Evolutionary conservation across 1,140 invertebrate genomes (phyloP).

Genomic region (Dolichoris vasculosae): DNA sequence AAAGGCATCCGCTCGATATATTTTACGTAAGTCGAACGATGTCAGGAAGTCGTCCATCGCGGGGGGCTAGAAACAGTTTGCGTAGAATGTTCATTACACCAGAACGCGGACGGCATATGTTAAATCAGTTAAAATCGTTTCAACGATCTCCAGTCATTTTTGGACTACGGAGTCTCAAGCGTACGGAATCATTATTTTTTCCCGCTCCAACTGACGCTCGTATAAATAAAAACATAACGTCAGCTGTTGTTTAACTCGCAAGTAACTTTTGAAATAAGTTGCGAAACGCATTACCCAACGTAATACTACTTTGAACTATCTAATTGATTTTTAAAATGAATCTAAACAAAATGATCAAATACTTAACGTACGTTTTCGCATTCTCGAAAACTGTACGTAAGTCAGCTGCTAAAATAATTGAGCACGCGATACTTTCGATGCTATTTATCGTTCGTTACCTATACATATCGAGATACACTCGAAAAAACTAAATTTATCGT

Average conservation of each 20-base stretch:
- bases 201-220: slow-evolving; percentile 25
- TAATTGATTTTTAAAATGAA: neutral
- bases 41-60: slow-evolving; percentile 57
- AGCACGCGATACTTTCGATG: neutral
- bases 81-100: slow-evolving; percentile 47
- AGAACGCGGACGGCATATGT: slow-evolving; percentile 59
- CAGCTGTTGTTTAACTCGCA: slow-evolving; percentile 28
- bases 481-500: neutral
- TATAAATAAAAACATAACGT: neutral
- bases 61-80: slow-evolving; percentile 43
- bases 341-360: neutral
- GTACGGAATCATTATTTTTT: slow-evolving; percentile 42
- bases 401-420: neutral
- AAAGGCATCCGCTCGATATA: neutral
- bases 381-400: neutral
- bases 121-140: slow-evolving; percentile 64
- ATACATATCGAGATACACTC: neutral
- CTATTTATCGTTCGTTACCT: neutral
- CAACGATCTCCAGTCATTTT: slow-evolving; percentile 58
- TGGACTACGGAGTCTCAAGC: neutral
- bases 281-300: slow-evolving; percentile 1
- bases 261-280: slow-evolving; percentile 14
- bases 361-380: neutral
- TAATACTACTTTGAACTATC: neutral
- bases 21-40: slow-evolving; percentile 34